phyloP scores from a whole-genome alignment of 2,113 vertebrate genomes.

The Ctenodactylus gundi region DNA sequence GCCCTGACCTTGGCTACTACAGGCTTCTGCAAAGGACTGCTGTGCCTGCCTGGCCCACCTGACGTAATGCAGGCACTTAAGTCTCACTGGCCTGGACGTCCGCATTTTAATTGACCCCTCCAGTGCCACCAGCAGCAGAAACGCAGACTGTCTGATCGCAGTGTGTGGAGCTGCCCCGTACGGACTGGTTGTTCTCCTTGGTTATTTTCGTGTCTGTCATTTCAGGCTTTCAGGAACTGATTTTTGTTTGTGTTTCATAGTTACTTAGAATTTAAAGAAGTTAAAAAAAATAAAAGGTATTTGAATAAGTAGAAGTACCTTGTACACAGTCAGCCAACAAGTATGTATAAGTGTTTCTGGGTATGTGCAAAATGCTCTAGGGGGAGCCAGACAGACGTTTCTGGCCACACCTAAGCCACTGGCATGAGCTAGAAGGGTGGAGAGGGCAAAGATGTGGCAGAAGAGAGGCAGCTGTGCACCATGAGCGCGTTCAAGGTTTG shows the following conservation, averaged over 20 bases:
- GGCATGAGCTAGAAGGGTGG: not conserved
- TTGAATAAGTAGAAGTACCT: not conserved
- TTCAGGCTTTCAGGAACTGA: not conserved
- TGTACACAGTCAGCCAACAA: not conserved
- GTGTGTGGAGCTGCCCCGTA: not conserved
- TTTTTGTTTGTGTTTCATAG: slow-evolving; percentile 6
- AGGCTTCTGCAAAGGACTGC: not conserved
- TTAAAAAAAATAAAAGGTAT: too few species aligned
- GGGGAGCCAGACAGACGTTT: not conserved
- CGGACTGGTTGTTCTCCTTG: not conserved
- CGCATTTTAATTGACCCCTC: not conserved
- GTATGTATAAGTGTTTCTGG: not conserved
- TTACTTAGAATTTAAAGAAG: not conserved
- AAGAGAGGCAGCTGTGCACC: not conserved
- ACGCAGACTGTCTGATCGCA: not conserved
- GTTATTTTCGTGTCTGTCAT: not conserved
- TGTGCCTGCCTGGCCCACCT: not conserved
- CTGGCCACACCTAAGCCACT: not conserved
- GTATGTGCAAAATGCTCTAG: not conserved
- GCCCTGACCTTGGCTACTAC: not conserved
- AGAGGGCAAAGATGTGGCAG: not conserved
- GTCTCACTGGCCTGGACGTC: not conserved
- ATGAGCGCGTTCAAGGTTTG: not conserved
- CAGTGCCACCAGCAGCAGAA: not conserved
- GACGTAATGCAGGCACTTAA: not conserved